Evolutionary conservation across 2,888 invertebrate species (phyloP).

Genomic region (Mycalesis mineus): DNA sequence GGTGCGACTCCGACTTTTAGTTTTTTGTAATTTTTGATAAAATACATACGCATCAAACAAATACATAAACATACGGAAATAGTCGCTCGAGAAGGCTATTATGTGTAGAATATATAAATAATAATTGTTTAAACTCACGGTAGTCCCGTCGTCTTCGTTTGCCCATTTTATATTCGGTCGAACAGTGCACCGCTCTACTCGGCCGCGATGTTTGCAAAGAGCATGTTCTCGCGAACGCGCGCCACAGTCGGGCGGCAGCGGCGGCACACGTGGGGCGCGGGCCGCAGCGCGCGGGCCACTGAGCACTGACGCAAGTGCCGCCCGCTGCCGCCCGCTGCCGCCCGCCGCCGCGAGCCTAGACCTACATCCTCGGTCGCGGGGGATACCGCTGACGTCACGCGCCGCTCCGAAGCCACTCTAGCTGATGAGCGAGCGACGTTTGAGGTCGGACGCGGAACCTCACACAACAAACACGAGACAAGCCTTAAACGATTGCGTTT

Average conservation of each 20-base stretch:
- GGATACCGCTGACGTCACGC: not conserved
- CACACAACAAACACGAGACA: not conserved
- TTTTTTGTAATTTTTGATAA: too few species aligned
- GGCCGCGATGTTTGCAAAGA: not conserved
- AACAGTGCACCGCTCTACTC: not conserved
- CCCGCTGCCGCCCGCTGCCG: conserved; percentile 7
- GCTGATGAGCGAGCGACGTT: not conserved
- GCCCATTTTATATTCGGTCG: conserved; percentile 12
- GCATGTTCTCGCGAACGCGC: too few species aligned
- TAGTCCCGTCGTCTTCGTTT: conserved; percentile 20
- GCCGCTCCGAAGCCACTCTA: not conserved
- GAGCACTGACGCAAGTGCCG: too few species aligned
- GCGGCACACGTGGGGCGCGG: not conserved
- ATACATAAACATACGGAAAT: too few species aligned
- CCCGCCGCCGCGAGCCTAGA: too few species aligned
- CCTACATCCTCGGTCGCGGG: too few species aligned
- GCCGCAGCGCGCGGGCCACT: conserved; percentile 2
- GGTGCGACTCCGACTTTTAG: too few species aligned
- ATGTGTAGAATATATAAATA: too few species aligned
- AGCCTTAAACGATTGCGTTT: too few species aligned
- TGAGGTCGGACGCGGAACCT: not conserved
- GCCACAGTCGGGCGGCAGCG: not conserved
- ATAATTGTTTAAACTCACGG: conserved; percentile 14
- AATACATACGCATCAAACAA: too few species aligned
- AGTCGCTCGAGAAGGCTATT: too few species aligned